Conservation (phyloP, 2,113 vertebrate species). For the Raphicerus campestris region DNA sequence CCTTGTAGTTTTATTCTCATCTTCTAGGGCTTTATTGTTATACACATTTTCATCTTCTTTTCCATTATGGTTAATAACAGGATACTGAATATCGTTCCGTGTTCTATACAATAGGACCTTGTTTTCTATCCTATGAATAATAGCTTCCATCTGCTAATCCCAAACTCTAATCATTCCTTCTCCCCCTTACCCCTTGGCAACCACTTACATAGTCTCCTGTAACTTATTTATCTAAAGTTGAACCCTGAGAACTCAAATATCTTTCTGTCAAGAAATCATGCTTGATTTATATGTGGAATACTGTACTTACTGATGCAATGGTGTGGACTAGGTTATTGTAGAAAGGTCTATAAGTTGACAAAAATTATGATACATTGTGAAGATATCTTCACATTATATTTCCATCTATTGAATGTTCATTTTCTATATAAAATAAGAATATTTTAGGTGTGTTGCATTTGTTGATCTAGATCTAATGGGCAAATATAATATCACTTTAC, state of each 20-base stretch:
- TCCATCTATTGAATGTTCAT: not conserved
- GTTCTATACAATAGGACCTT: too few relatives aligned
- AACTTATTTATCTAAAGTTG: not conserved
- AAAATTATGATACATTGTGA: not conserved
- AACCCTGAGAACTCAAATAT: not conserved
- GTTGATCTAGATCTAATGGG: not conserved
- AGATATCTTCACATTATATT: not conserved
- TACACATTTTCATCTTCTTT: not conserved
- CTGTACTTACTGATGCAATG: not conserved
- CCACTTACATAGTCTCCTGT: not conserved
- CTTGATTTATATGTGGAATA: not conserved
- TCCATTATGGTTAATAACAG: not conserved
- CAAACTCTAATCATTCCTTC: not conserved
- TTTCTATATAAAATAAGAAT: not conserved
- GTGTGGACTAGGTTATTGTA: not conserved
- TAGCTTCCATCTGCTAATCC: not conserved
- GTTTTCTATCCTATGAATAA: not conserved
- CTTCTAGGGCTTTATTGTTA: not conserved
- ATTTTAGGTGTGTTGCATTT: not conserved
- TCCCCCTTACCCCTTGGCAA: not conserved
- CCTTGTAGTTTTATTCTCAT: not conserved
- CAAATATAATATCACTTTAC: not conserved
- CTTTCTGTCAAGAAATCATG: not conserved
- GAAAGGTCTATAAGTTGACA: not conserved
- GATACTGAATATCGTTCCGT: not conserved